phyloP scores from a whole-genome alignment of 2,113 vertebrate species.

The Gopherus flavomarginatus region DNA sequence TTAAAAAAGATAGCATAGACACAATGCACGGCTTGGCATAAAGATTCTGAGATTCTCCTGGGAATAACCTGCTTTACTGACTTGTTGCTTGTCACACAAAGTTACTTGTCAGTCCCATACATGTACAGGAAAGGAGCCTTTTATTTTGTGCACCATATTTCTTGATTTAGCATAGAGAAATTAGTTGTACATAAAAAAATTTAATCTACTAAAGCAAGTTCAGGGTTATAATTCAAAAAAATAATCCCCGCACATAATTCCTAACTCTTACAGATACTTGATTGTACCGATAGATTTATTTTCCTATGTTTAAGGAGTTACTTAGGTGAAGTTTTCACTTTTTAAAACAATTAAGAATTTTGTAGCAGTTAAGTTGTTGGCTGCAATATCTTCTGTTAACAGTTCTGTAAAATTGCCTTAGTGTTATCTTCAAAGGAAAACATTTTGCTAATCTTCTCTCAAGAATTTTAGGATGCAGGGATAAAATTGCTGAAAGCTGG shows the following conservation, averaged over 20 bases:
- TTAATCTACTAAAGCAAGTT: background rate
- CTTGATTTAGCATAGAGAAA: background rate
- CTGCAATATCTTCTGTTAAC: background rate
- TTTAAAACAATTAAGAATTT: background rate
- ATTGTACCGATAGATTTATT: background rate
- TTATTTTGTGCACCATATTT: background rate
- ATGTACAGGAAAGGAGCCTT: background rate
- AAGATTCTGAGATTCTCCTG: background rate
- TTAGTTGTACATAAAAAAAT: too few relatives aligned
- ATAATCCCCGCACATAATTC: background rate
- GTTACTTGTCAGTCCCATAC: background rate
- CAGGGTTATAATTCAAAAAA: accelerated
- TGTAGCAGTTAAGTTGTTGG: background rate
- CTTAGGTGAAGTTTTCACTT: background rate
- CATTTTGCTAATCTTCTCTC: background rate
- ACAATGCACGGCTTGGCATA: background rate
- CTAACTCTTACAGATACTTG: too few relatives aligned
- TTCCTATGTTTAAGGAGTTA: background rate
- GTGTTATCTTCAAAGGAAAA: background rate
- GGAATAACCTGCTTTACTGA: background rate
- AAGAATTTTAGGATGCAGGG: background rate
- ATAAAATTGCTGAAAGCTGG: background rate
- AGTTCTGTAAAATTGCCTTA: background rate
- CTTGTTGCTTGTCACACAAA: background rate
- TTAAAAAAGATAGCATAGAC: background rate